Percentiles rank a stretch among this genome's conserved stretches.
Conservation (phyloP, 2,888 invertebrate genomes). For the Platypus cylindrus region DNA sequence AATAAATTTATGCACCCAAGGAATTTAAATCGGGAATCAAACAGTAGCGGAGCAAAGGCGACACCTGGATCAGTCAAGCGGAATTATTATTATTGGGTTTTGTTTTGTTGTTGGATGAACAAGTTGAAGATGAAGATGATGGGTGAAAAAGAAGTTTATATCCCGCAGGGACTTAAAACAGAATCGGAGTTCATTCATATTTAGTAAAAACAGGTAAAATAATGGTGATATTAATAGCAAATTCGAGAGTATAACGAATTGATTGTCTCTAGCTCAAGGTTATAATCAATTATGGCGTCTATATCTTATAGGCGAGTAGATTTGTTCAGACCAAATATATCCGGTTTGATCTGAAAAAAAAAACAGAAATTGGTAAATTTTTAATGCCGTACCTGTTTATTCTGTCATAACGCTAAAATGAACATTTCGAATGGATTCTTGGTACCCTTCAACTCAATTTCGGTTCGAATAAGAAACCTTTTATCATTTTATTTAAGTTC, state of each 20-base stretch:
- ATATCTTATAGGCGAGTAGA: too few species aligned
- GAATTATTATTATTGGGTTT: too few species aligned
- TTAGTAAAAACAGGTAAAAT: too few species aligned
- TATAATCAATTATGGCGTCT: too few species aligned
- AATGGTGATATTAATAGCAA: too few species aligned
- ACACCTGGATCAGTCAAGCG: conserved; percentile 12
- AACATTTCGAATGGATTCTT: conserved; percentile 14
- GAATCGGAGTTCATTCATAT: too few species aligned
- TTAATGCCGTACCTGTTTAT: conserved; percentile 6
- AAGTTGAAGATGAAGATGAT: too few species aligned
- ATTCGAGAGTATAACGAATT: too few species aligned
- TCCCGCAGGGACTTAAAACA: conserved; percentile 9
- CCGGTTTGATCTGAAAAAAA: not conserved
- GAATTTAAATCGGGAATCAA: conserved; percentile 18
- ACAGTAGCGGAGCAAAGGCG: conserved; percentile 17
- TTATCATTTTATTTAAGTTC: conserved; percentile 17
- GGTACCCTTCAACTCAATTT: conserved; percentile 16
- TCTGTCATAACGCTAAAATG: conserved; percentile 12
- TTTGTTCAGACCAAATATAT: too few species aligned
- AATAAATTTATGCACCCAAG: conserved; percentile 14
- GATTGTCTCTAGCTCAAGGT: too few species aligned
- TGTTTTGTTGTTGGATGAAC: too few species aligned
- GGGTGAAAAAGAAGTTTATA: conserved; percentile 12
- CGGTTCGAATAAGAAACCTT: conserved; percentile 9
- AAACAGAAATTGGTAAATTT: conserved; percentile 1